phyloP scores from a whole-genome alignment of 2,888 invertebrate genomes.

The Fragum sueziense region DNA sequence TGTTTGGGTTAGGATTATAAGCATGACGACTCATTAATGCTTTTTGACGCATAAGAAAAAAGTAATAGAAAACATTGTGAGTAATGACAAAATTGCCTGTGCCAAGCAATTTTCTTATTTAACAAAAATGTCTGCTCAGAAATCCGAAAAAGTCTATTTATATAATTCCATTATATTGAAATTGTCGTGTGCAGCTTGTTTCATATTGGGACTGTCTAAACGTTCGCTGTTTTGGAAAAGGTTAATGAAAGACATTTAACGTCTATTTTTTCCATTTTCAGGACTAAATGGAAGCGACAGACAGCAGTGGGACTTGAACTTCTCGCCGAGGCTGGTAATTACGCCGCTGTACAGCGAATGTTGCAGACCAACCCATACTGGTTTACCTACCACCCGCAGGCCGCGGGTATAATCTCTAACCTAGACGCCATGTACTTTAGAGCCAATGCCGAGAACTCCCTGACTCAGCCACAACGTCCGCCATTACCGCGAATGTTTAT shows the following conservation, averaged over 20 bases:
- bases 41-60: no score
- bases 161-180: no score
- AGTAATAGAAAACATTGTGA: no score
- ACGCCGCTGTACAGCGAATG: conserved; percentile 98
- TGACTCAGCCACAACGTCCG: conserved; percentile 70
- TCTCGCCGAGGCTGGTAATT: conserved; percentile 98
- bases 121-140: no score
- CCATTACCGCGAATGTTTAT: conserved; percentile 79
- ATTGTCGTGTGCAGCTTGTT: no score
- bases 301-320: conserved; percentile 98
- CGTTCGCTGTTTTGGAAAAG: neutral
- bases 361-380: conserved; percentile 83
- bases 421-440: conserved; percentile 76
- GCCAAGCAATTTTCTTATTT: no score
- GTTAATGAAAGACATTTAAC: neutral
- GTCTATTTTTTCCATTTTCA: conserved; percentile 82
- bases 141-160: no score
- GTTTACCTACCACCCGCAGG: conserved; percentile 80
- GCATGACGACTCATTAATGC: no score
- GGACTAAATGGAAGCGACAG: conserved; percentile 99
- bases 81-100: no score
- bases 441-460: conserved; percentile 55
- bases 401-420: conserved; percentile 74
- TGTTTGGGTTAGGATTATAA: no score
- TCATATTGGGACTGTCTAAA: no score